A percentile compares a stretch with the other conserved stretches of the same genome.
Conservation (phyloP, 2,888 invertebrate genomes). For the Drosophila macrospina region DNA sequence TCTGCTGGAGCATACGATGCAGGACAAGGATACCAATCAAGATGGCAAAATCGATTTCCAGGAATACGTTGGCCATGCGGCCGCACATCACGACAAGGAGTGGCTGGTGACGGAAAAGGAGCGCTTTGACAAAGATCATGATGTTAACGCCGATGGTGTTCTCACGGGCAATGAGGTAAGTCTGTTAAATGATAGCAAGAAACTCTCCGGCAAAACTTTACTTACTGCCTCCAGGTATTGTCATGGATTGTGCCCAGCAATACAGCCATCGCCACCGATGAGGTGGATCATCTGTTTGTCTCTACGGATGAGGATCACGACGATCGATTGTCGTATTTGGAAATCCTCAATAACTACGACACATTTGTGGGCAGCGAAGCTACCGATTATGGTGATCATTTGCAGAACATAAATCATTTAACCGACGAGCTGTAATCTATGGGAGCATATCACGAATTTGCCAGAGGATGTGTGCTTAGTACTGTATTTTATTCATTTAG, state of each 20-base stretch:
- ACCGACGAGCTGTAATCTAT: conserved; percentile 91
- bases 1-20: conserved; percentile 92
- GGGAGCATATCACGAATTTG: conserved; percentile 26
- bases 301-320: conserved; percentile 95
- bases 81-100: conserved; percentile 89
- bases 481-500: conserved; percentile 60
- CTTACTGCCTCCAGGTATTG: conserved; percentile 86
- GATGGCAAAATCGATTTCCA: conserved; percentile 94
- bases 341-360: conserved; percentile 93
- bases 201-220: not conserved
- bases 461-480: conserved; percentile 56
- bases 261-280: conserved; percentile 94
- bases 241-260: conserved; percentile 97
- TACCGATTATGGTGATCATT: conserved; percentile 94
- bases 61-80: conserved; percentile 85
- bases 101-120: conserved; percentile 91
- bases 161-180: conserved; percentile 90
- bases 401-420: conserved; percentile 92
- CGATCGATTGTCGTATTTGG: conserved; percentile 91
- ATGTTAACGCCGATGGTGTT: conserved; percentile 93
- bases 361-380: conserved; percentile 97
- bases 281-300: conserved; percentile 95
- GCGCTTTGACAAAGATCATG: conserved; percentile 94
- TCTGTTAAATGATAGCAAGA: no score
- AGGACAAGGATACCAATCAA: conserved; percentile 93